Evolutionary conservation across 1,140 invertebrate genomes (phyloP), one percentile per base, ranked within the genome.

Genomic region (Brachionus paranguensis): DNA sequence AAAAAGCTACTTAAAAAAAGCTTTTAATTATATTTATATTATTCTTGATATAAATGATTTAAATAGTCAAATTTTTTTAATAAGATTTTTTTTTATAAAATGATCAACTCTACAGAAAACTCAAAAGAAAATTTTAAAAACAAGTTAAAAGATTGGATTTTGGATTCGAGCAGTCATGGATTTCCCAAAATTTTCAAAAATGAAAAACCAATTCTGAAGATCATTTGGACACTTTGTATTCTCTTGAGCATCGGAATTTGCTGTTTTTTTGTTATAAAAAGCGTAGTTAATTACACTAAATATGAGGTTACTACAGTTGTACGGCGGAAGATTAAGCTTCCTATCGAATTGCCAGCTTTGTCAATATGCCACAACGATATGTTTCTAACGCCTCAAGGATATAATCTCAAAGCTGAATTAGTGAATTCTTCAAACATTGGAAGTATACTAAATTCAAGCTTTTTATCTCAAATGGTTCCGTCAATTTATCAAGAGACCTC

Each of bases 131-230:
- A 8, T 45, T 45, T 45, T 1, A 45, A 45, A 8, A 45, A 8
- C 12, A 45, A 45, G 12, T 4, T 45, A 45, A 45, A 60, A 60
- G 64, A 72, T 17, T 72, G 68, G 68, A 72, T 72, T 7, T 5
- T n/a, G 4, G 68, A 72, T 41, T 72, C 37, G 37, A 41, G 37
- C 8, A 41, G 29, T 4, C 68, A 72, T 72, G 68, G 68, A 4
- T 72, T 72, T 72, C 68, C 68, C 41, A 72, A 43, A 43, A 72
- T 72, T 37, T 72, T 72, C 68, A 72, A 72, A 72, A 72, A 27
- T 17, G n/a, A 72, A 0, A 11, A 12, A n/a, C 2, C 8, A 17
- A 20, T n/a, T 6, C 10, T 72, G 8, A 72, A 72, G 37, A 12
- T 72, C 0, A 41, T 72, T 10, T 72, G 68, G 68, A 43, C n/a